Conservation (phyloP, 53 echinoderm and acorn worm species). For the Paracentrotus lividus region DNA sequence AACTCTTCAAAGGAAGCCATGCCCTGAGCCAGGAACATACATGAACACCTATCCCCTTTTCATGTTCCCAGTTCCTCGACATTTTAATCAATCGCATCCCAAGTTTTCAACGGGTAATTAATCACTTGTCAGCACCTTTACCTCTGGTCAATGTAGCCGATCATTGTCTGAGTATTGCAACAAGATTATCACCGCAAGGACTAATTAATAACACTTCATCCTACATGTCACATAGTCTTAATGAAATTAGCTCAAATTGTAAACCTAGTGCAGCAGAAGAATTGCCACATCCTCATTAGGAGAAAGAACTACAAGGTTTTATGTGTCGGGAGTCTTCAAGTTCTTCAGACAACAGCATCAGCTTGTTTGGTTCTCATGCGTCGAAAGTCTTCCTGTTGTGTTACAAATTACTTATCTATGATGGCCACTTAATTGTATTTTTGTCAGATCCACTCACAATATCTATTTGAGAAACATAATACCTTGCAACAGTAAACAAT, state of each 20-base stretch:
- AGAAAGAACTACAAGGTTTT: background rate
- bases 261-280: background rate
- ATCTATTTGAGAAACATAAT: too few species aligned
- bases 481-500: too few species aligned
- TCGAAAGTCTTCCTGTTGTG: background rate
- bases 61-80: conserved; percentile 46
- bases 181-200: conserved; percentile 43
- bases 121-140: conserved; percentile 45
- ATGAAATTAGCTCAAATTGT: background rate
- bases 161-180: conserved; percentile 29
- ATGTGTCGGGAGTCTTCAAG: background rate
- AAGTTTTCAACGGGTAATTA: conserved; percentile 2
- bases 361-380: background rate
- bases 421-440: too few species aligned
- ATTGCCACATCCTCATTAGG: conserved; percentile 26
- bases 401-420: too few species aligned
- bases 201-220: conserved; percentile 48
- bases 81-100: conserved; percentile 43
- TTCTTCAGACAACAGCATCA: background rate
- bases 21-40: background rate
- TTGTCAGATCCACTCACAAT: too few species aligned
- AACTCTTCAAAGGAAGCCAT: background rate
- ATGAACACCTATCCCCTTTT: conserved; percentile 3
- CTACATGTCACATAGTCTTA: background rate
- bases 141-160: background rate